Conservation (phyloP, 1,140 invertebrate species). For the Papilio polytes region DNA sequence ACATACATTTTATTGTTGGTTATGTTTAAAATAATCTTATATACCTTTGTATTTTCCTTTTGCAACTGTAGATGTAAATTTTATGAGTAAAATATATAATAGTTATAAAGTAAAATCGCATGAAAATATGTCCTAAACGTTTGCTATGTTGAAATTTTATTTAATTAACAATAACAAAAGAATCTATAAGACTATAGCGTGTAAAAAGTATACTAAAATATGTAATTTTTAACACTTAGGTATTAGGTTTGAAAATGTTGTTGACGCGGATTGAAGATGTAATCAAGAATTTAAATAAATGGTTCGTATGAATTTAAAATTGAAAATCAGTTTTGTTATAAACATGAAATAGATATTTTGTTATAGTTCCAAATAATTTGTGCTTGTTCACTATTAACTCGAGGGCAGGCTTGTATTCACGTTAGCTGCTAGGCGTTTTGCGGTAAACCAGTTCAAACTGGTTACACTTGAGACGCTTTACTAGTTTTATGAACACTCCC, state of each 20-base stretch:
- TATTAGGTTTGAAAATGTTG: constrained; percentile 58
- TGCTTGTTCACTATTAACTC: too few species aligned
- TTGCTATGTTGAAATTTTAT: constrained; percentile 38
- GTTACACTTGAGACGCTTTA: too few species aligned
- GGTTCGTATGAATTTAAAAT: not conserved
- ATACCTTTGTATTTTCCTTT: not conserved
- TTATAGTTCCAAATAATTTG: not conserved
- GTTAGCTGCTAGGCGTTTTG: too few species aligned
- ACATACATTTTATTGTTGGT: not conserved
- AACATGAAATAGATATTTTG: not conserved
- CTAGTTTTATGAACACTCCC: too few species aligned
- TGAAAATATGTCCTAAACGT: constrained; percentile 24
- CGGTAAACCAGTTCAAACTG: too few species aligned
- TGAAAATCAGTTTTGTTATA: not conserved
- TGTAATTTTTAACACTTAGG: constrained; percentile 60
- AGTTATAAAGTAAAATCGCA: not conserved
- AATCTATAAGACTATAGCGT: constrained; percentile 70
- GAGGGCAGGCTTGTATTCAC: too few species aligned
- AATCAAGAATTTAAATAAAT: constrained; percentile 17
- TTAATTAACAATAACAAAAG: constrained; percentile 45
- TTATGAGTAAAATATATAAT: not conserved
- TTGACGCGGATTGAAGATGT: constrained; percentile 50
- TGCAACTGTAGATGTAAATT: not conserved
- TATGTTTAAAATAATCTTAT: not conserved
- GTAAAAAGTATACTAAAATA: constrained; percentile 73